These are phyloP conservation scores for Leptarthrus brevirostris DNA, from an alignment of 2,888 invertebrate species.

Conservation along the genomic window DNA sequence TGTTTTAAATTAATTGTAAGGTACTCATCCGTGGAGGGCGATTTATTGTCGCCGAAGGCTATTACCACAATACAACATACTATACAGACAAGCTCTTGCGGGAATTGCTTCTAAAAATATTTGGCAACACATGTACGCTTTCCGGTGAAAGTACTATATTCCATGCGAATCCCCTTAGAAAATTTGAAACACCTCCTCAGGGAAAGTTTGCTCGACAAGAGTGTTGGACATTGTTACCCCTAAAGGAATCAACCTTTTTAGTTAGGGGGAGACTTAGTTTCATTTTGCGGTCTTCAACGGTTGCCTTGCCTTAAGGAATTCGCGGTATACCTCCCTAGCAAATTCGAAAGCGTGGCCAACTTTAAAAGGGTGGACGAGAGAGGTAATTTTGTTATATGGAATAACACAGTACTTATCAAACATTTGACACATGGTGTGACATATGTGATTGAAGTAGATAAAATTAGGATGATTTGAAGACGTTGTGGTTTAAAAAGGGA, in stretches of 20 bases:
- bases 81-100: not conserved
- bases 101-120: constrained; percentile 10
- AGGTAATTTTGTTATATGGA: constrained; percentile 18
- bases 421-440: constrained; percentile 18
- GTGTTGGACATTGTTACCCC: constrained; percentile 18
- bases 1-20: constrained; percentile 42
- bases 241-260: constrained; percentile 19
- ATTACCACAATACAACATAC: constrained; percentile 27
- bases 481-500: constrained; percentile 4
- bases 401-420: constrained; percentile 19
- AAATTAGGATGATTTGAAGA: not conserved
- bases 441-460: constrained; percentile 35
- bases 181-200: constrained; percentile 7
- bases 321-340: not conserved
- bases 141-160: not conserved
- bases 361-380: not conserved
- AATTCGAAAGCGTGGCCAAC: not conserved
- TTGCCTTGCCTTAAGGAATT: not conserved
- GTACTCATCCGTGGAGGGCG: constrained; percentile 35
- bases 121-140: constrained; percentile 12
- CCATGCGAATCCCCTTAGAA: not conserved
- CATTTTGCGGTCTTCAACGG: not conserved
- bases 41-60: constrained; percentile 29
- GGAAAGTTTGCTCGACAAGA: constrained; percentile 5
- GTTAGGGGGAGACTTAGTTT: not conserved